Conservation (phyloP, 2,113 vertebrate genomes). For the Chunga burmeisteri region DNA sequence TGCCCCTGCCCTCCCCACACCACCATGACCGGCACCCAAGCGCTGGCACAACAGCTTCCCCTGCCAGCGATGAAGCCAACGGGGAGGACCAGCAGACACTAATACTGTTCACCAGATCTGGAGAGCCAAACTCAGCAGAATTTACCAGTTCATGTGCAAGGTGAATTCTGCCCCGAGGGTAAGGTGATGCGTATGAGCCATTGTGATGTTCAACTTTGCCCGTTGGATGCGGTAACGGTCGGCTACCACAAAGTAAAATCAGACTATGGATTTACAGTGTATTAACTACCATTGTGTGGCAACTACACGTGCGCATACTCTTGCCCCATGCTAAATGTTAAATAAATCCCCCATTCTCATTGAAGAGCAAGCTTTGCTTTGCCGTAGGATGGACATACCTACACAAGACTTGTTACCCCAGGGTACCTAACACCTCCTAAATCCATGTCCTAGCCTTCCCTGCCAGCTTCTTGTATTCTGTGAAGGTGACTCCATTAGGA, state of each 20-base stretch:
- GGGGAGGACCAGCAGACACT: not conserved
- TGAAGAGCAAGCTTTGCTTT: not conserved
- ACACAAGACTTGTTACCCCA: not conserved
- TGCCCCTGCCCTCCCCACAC: not conserved
- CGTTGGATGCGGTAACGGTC: not conserved
- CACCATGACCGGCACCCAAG: not conserved
- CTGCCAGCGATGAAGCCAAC: not conserved
- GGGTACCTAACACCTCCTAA: not conserved
- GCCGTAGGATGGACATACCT: not conserved
- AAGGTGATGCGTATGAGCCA: not conserved
- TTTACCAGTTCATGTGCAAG: not conserved
- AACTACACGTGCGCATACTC: not conserved
- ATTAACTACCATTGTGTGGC: not conserved
- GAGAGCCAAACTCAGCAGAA: not conserved
- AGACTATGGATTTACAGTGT: not conserved
- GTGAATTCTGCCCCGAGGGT: not conserved
- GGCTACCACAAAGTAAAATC: not conserved
- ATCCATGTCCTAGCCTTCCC: not conserved
- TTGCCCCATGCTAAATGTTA: not conserved
- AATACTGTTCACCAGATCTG: not conserved
- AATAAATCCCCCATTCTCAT: not conserved
- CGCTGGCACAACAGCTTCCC: not conserved
- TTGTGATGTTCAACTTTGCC: not conserved
- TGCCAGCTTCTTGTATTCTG: not conserved
- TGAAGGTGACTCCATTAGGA: not conserved